Evolutionary conservation across 2,113 vertebrate genomes (phyloP), one percentile per base, ranked within the genome.

Genomic region (Orthonyx spaldingii): DNA sequence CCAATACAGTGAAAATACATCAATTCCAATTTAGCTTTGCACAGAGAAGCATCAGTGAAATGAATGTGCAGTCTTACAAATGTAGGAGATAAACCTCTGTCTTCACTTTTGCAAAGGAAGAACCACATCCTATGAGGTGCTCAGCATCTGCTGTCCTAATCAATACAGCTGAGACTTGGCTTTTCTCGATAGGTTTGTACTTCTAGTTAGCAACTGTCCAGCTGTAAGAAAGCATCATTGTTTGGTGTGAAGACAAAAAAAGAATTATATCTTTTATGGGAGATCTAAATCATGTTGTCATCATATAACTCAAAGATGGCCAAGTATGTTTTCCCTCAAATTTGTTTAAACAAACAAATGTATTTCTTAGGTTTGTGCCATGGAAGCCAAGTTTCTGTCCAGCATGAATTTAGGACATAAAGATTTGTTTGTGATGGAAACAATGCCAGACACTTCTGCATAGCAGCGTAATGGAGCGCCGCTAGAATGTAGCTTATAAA

Each of bases 321-420:
- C 87, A 93, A 96, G 90, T 90, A 90, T 94, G 85, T 94, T 97
- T 97, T 96, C 77, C 84, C 87, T 96, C 94, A 92, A 93, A 94
- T 96, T 96, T 95, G 84, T 94, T 95, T 96, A 96, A 97, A 96
- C 96, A 97, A 97, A 97, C 88, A 96, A 97, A 97, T 89, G 87
- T 96, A 97, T 87, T 97, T 96, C 94, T 97, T 95, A 89, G 94
- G 65, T 95, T 94, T 94, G 69, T 86, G 61, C 69, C 53, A 57
- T 87, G 65, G 87, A 97, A 91, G 96, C 96, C 95, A 97, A 96
- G 89, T 97, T 96, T 97, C 91, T 5, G 46, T 96, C 94, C 77
- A 90, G 90, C 71, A 27, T 76, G 94, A 96, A 95, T 96, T 94
- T 94, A 94, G 93, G 83, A 94, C 84, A 97, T 96, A 97, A 97